Evolutionary conservation across 2,888 invertebrate species (phyloP), one percentile per base, ranked within the genome.

Genomic region (Prenolepis imparis): DNA sequence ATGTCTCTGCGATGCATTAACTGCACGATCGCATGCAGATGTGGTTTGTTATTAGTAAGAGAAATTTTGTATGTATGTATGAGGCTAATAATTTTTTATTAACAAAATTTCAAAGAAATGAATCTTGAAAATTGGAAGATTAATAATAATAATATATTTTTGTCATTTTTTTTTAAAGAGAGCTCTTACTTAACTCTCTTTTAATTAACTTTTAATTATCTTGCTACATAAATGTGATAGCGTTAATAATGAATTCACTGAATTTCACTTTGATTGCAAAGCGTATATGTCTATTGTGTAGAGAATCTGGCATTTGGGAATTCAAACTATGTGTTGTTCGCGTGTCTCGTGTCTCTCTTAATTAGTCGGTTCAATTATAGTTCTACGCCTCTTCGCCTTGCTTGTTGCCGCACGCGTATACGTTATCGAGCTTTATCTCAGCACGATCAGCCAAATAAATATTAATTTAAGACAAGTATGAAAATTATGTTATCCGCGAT

Each of bases 351-450:
- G 91, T 89, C 90, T 77, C 84, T 84, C 83, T 88, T 91, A 92
- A 93, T 93, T 93, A 92, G 86, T 88, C 89, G 84, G 86, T 87
- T 91, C 91, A 91, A 92, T 91, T 93, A 90, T 91, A 87, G 88
- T 85, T 90, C 78, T 85, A 85, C 82, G 83, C 64, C 73, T 84
- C 82, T 68, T 80, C 72, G 68, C 63, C 64, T 74, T 21, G 48
- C 55, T 83, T 32, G 57, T 41, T 86, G 36, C 73, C 67, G 59
- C 82, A 80, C 83, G 72, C 83, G 74, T 70, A 61, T 67, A 84
- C 36, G 52, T 88, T 86, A 88, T 87, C 85, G 80, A 85, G 85
- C 12, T 18, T 52, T 66, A 75, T 73, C 61, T 28, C 61, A 64
- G 21, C 41, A 39, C n/a, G 41, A 63, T 55, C 41, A 8, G 28